Evolutionary conservation across 2,113 vertebrate species (phyloP).

Genomic region (Melospiza melodia): DNA sequence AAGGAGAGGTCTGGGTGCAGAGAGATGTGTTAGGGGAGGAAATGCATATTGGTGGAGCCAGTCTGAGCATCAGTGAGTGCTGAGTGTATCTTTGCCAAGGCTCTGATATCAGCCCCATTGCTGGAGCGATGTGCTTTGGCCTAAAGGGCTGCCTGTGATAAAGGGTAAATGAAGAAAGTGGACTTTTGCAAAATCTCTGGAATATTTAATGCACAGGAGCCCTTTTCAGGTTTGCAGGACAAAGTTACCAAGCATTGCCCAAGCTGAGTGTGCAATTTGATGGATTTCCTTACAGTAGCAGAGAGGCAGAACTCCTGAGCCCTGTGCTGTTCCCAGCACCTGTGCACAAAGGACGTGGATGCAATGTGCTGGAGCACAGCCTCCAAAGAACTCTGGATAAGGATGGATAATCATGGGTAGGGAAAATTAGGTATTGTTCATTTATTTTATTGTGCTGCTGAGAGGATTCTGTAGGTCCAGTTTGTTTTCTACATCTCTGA

Average conservation of each 20-base stretch:
- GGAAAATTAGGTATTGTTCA: neutral
- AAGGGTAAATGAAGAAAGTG: neutral
- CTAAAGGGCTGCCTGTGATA: neutral
- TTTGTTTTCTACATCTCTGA: neutral
- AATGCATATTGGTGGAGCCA: rapidly evolving
- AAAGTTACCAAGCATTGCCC: neutral
- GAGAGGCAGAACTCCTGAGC: neutral
- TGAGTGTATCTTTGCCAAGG: neutral
- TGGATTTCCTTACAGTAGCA: neutral
- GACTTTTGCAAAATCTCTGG: neutral
- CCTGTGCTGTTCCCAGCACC: neutral
- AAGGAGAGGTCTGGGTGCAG: neutral
- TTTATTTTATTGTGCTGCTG: neutral
- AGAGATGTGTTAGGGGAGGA: neutral
- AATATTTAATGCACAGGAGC: neutral
- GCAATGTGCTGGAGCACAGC: neutral
- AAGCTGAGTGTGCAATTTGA: neutral
- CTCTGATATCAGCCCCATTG: rapidly evolving
- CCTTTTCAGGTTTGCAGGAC: neutral
- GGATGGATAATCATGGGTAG: neutral
- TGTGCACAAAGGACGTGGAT: neutral
- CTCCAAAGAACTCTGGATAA: neutral
- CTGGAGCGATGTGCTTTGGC: neutral
- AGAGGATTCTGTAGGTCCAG: neutral
- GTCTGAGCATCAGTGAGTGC: neutral